Percentiles rank a stretch among this genome's conserved stretches.
Conservation (phyloP, 2,113 vertebrate genomes). For the Corvus hawaiiensis region DNA sequence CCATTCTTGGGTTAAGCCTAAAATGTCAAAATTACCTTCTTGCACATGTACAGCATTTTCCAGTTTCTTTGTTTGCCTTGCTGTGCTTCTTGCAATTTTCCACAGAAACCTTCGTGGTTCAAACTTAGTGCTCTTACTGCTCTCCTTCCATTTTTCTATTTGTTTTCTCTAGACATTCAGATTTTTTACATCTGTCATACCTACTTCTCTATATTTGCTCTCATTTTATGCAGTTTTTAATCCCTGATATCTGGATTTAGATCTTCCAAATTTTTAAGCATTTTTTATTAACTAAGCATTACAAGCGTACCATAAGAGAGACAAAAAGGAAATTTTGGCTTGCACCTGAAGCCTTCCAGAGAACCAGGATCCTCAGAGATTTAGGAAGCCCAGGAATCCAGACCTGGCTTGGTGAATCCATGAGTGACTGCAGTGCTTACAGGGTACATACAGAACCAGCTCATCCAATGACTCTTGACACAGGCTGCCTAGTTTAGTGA, state of each 20-base stretch:
- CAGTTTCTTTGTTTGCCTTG: neutral
- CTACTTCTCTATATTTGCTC: neutral
- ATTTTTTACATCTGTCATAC: neutral
- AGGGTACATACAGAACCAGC: neutral
- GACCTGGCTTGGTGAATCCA: neutral
- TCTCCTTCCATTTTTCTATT: neutral
- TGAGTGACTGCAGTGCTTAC: neutral
- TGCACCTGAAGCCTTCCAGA: neutral
- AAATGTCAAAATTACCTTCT: neutral
- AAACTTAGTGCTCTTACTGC: neutral
- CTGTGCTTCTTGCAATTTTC: neutral
- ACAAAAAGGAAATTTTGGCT: neutral
- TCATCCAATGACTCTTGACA: neutral
- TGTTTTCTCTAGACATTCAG: neutral
- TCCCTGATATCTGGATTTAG: neutral
- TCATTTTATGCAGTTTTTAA: neutral
- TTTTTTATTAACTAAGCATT: neutral
- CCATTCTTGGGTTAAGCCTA: neutral
- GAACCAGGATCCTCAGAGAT: neutral
- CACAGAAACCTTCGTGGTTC: neutral
- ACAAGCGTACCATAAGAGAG: neutral
- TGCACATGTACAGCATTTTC: neutral
- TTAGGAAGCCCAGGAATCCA: neutral
- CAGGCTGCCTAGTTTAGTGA: neutral
- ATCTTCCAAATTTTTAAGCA: neutral